Conservation (phyloP, 2,113 vertebrate species). For the Podarcis cretensis region DNA sequence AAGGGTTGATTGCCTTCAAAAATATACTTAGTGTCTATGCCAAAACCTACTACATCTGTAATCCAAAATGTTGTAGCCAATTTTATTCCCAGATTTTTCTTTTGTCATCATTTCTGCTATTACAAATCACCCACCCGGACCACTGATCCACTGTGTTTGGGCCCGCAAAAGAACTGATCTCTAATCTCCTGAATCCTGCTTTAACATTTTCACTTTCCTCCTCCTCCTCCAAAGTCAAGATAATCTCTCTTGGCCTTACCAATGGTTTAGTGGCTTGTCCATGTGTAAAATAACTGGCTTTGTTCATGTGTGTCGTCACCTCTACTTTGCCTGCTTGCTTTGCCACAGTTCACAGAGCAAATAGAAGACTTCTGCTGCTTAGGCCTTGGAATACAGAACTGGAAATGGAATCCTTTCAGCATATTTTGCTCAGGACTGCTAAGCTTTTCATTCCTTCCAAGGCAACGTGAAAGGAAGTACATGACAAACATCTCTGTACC, state of each 20-base stretch:
- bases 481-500: neutral
- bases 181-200: neutral
- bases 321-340: neutral
- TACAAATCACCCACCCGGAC: no score
- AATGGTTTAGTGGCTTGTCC: neutral
- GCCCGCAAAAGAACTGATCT: neutral
- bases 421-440: neutral
- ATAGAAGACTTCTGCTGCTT: neutral
- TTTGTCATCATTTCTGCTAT: no score
- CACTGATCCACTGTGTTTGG: no score
- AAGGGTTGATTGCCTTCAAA: no score
- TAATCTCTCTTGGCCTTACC: neutral
- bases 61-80: no score
- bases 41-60: no score
- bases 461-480: neutral
- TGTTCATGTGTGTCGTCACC: neutral
- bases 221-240: neutral
- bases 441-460: neutral
- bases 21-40: no score
- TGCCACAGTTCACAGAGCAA: neutral
- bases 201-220: neutral
- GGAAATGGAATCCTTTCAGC: neutral
- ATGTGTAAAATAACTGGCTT: neutral
- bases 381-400: neutral
- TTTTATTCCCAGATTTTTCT: no score